phyloP scores from a whole-genome alignment of 2,113 vertebrate species.

The Poeciliopsis prolifica region DNA sequence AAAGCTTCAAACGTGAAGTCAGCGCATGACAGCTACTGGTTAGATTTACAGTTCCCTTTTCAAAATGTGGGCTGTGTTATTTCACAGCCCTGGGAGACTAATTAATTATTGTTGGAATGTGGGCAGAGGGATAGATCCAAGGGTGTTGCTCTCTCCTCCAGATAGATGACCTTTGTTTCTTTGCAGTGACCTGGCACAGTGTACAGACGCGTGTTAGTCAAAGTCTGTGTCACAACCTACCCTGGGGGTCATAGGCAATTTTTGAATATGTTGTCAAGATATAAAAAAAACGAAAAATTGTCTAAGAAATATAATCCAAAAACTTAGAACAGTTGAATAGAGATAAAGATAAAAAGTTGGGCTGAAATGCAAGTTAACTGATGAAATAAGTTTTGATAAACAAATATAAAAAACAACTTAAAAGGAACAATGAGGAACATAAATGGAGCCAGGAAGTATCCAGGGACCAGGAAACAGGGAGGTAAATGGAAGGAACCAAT shows the following conservation, averaged over 20 bases:
- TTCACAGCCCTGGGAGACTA: slow-evolving; percentile 9
- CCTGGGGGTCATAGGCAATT: slow-evolving; percentile 4
- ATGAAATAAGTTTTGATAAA: no score
- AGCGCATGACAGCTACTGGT: not conserved
- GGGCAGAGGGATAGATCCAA: slow-evolving; percentile 20
- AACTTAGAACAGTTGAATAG: not conserved
- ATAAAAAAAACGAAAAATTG: not conserved
- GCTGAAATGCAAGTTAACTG: no score
- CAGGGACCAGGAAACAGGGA: no score
- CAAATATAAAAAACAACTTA: no score
- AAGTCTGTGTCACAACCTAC: slow-evolving; percentile 31
- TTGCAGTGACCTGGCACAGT: slow-evolving; percentile 20
- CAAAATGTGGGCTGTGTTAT: not conserved
- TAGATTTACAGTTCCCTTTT: not conserved
- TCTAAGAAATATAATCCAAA: not conserved
- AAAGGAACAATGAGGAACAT: no score
- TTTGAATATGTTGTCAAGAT: slow-evolving; percentile 1
- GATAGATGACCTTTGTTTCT: slow-evolving; percentile 44
- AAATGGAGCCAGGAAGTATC: no score
- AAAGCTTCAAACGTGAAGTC: slow-evolving; percentile 9
- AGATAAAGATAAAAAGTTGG: no score
- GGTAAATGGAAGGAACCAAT: no score
- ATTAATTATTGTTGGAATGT: slow-evolving; percentile 13
- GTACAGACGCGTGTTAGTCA: slow-evolving; percentile 19
- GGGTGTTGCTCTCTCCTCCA: slow-evolving; percentile 14